Percentiles rank a stretch among this genome's conserved stretches.
These are phyloP conservation scores for Cancer borealis DNA, from an alignment of 2,888 invertebrate genomes.

Conservation along the genomic window DNA sequence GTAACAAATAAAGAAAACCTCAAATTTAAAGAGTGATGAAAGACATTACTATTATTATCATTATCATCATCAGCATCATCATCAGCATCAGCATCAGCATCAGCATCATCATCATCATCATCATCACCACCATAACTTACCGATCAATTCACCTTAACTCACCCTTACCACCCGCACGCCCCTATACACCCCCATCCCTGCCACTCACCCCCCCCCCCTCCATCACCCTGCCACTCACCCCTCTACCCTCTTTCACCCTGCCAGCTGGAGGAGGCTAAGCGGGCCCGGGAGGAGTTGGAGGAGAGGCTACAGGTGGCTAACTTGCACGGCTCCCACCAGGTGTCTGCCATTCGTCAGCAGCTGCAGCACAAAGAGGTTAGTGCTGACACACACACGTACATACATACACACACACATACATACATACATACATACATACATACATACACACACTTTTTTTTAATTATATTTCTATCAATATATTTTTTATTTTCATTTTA, in stretches of 20 bases:
- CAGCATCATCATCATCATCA: not conserved
- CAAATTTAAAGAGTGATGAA: not conserved
- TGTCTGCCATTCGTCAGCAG: constrained; percentile 41
- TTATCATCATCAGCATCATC: not conserved
- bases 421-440: not conserved
- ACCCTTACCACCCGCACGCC: not conserved
- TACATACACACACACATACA: not conserved
- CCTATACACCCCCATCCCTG: not conserved
- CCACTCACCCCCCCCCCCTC: not conserved
- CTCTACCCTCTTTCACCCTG: not conserved
- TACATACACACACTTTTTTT: not conserved
- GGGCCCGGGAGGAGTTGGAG: constrained; percentile 57
- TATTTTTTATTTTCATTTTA: not conserved
- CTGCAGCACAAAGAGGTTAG: constrained; percentile 62
- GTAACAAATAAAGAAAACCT: not conserved
- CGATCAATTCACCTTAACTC: not conserved
- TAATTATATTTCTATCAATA: too few species aligned
- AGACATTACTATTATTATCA: not conserved
- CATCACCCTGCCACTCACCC: not conserved
- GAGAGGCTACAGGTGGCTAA: constrained; percentile 72
- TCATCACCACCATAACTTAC: not conserved
- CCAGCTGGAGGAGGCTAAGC: constrained; percentile 61
- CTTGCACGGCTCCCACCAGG: constrained; percentile 58
- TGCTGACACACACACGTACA: not conserved
- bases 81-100: not conserved